Evolutionary conservation across 2,113 vertebrate species (phyloP).

Genomic region (Pampusana beccarii): DNA sequence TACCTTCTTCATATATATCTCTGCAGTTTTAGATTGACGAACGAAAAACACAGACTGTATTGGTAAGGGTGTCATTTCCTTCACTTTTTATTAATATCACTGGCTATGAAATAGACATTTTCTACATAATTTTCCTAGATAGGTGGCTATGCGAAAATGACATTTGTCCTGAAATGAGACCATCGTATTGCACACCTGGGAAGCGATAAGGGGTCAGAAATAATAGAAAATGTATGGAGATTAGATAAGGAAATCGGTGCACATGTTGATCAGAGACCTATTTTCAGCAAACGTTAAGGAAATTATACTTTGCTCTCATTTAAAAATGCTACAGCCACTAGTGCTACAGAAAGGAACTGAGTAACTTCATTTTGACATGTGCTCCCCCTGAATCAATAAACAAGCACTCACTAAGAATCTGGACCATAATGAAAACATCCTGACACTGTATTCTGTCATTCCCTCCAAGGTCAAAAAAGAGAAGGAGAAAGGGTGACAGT

Average conservation of each 20-base stretch:
- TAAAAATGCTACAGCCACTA: neutral
- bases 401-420: neutral
- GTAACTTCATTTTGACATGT: neutral
- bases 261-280: neutral
- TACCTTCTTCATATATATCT: neutral
- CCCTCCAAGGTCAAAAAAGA: neutral
- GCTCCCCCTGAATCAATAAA: neutral
- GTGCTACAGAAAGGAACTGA: neutral
- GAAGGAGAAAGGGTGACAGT: neutral
- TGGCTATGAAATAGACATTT: conserved; percentile 37
- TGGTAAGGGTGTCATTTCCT: neutral
- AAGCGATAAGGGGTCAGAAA: neutral
- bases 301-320: neutral
- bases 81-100: conserved; percentile 56
- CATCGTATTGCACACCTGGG: neutral
- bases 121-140: neutral
- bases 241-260: neutral
- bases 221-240: no score
- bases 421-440: neutral
- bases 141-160: conserved; percentile 12
- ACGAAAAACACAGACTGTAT: neutral
- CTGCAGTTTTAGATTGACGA: neutral
- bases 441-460: neutral
- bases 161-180: neutral
- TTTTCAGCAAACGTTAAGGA: conserved; percentile 16